Evolutionary conservation across 2,797 vertebrate species (phyloP).

Genomic region (Sebastes paucispinis): DNA sequence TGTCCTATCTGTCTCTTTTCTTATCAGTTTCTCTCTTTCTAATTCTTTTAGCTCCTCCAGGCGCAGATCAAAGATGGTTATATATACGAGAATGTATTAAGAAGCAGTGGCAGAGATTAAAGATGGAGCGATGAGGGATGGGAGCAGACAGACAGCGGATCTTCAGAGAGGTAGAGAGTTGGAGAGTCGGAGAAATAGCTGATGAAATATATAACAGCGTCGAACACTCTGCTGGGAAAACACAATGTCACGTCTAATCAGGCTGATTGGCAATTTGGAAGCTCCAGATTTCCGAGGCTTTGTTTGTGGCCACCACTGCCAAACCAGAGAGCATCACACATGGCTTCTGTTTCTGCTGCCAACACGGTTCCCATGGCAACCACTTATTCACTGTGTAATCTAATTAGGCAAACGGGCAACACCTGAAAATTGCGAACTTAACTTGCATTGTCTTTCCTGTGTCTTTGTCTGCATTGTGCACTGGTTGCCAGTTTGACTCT

Average conservation of each 20-base stretch:
- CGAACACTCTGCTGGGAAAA: constrained; percentile 65
- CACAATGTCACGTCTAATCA: constrained; percentile 74
- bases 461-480: constrained; percentile 23
- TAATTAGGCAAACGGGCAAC: constrained; percentile 50
- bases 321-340: constrained; percentile 59
- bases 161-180: constrained; percentile 55
- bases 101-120: constrained; percentile 62
- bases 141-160: constrained; percentile 58
- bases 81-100: constrained; percentile 49
- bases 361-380: constrained; percentile 64
- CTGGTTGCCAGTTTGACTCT: constrained; percentile 57
- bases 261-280: constrained; percentile 75
- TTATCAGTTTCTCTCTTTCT: constrained; percentile 61
- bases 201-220: constrained; percentile 64
- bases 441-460: constrained; percentile 22
- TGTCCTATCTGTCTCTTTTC: constrained; percentile 47
- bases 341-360: constrained; percentile 48
- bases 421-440: constrained; percentile 48
- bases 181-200: constrained; percentile 60
- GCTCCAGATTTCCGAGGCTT: constrained; percentile 67
- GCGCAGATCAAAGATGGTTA: constrained; percentile 62
- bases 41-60: constrained; percentile 53
- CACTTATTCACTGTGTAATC: constrained; percentile 43
- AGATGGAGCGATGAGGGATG: constrained; percentile 62
- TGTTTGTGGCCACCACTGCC: constrained; percentile 57